These are phyloP conservation scores for Fragum whitleyi DNA, from an alignment of 2,888 invertebrate genomes.

Conservation along the genomic window DNA sequence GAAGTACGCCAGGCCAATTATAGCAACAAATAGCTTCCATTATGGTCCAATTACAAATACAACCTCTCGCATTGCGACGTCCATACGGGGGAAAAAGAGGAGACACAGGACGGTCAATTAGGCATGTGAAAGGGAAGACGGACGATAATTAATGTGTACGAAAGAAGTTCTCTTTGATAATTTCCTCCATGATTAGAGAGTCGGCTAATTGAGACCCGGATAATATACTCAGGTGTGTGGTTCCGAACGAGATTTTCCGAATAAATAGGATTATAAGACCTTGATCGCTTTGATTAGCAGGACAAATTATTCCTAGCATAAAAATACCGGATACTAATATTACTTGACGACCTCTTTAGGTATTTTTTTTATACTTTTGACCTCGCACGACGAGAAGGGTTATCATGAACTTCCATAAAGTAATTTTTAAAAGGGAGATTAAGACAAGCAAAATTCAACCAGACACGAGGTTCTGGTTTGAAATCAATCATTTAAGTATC, in stretches of 20 bases:
- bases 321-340: no score
- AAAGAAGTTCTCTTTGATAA: conserved; percentile 20
- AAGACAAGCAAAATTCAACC: no score
- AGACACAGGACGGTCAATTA: conserved; percentile 64
- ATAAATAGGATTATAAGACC: conserved; percentile 16
- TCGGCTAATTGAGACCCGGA: conserved; percentile 12
- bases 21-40: conserved; percentile 64
- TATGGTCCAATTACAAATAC: conserved; percentile 56
- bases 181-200: conserved; percentile 21
- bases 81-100: conserved; percentile 15
- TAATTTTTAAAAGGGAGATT: no score
- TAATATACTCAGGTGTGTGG: conserved; percentile 16
- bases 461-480: no score
- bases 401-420: no score
- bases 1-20: conserved; percentile 60
- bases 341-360: no score
- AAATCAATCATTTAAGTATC: no score
- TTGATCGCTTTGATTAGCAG: conserved; percentile 5
- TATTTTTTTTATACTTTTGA: no score
- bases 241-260: neutral
- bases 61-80: conserved; percentile 46
- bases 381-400: no score
- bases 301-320: neutral
- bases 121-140: conserved; percentile 53
- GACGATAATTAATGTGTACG: conserved; percentile 56